Percentiles rank a stretch among this genome's conserved stretches.
These are phyloP conservation scores for Talpa occidentalis DNA, from an alignment of 2,113 vertebrate species.

Conservation along the genomic window DNA sequence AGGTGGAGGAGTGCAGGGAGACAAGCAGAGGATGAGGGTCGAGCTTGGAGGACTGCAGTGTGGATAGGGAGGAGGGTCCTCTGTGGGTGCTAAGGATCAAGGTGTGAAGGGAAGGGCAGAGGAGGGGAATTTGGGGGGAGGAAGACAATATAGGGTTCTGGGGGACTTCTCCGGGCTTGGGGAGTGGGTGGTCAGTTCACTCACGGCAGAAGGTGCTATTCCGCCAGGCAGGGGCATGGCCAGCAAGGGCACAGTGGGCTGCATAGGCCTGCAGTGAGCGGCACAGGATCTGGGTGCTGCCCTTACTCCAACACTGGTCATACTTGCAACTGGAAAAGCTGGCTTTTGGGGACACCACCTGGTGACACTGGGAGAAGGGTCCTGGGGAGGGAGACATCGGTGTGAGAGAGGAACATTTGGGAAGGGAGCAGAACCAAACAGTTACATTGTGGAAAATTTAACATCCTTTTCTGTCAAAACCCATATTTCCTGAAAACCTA, in stretches of 20 bases:
- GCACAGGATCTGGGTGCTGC: conserved; percentile 87
- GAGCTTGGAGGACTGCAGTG: background rate
- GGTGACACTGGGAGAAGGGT: conserved; percentile 89
- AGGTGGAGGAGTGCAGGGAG: background rate
- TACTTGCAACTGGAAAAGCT: conserved; percentile 89
- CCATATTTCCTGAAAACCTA: background rate
- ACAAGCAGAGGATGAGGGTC: background rate
- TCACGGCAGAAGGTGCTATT: conserved; percentile 91
- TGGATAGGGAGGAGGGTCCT: fast-evolving
- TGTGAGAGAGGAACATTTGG: background rate
- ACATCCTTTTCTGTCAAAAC: background rate
- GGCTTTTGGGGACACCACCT: conserved; percentile 78
- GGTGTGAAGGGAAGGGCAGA: background rate
- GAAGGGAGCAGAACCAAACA: background rate
- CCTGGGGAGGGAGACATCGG: conserved; percentile 76
- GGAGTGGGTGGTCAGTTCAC: conserved; percentile 44
- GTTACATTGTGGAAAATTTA: background rate
- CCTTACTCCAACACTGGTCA: conserved; percentile 88
- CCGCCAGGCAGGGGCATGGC: conserved; percentile 86
- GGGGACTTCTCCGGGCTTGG: fast-evolving
- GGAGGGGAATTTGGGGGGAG: background rate
- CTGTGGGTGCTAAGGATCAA: background rate
- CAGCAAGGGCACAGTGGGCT: conserved; percentile 87
- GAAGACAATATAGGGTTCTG: background rate
- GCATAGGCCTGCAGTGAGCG: conserved; percentile 90